Evolutionary conservation across 1,140 invertebrate species (phyloP), one percentile per base, ranked within the genome.

Genomic region (Drosophila lacertosa): DNA sequence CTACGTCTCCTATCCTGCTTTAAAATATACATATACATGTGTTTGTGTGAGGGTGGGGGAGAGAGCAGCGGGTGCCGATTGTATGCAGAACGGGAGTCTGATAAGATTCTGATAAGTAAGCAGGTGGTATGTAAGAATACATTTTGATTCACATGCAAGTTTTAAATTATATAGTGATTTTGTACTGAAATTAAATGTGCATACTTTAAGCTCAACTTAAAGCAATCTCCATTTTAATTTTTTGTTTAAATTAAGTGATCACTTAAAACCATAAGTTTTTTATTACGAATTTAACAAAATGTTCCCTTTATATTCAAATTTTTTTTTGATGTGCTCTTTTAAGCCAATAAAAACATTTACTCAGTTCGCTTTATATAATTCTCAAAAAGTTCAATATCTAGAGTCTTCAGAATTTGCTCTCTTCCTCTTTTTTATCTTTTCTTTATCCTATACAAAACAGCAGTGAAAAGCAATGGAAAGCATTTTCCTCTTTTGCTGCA

Each of bases 11-110:
- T 76, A 53, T 63, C 45, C 22, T 55, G 50, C 24, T 22, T 50
- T 77, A 71, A 81, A 64, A 66, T 77, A 74, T 82, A 77, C 53
- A 67, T 73, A 51, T 66, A 59, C 50, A 63, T 58, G 60, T 55
- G 40, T 39, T 35, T 45, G 13, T 64, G 18, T 35, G 15, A 10
- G 7, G 48, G 44, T 51, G 42, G 48, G 35, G 35, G 67, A 50
- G 20, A 22, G 2, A 22, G 20, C 20, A 22, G 42, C 50, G 48
- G 40, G 39, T 60, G 71, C 66, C 40, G 45, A 45, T 35, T 65
- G 37, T 29, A 70, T 39, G 54, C 42, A 45, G 33, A 69, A 40
- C 35, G 35, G 16, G 2, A 54, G 40, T 24, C 51, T 40, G 24
- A 29, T 29, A 20, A 47, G 1, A 37, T 40, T 20, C 50, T 15